These are phyloP conservation scores for Bombus superbus DNA, from an alignment of 1,140 invertebrate species.

Conservation along the genomic window DNA sequence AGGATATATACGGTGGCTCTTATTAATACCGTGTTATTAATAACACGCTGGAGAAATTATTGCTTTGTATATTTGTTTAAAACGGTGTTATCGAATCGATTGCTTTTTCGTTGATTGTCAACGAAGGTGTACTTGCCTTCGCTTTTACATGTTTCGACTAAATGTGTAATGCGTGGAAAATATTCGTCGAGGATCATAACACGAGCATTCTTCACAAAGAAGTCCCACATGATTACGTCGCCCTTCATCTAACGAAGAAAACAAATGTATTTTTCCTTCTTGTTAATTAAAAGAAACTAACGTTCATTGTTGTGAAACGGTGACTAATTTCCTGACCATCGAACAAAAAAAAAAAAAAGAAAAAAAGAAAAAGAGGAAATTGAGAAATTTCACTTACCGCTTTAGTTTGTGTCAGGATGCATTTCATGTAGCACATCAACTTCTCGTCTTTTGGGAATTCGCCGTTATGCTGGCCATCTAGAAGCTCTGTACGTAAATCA, in stretches of 20 bases:
- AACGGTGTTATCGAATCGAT: neutral
- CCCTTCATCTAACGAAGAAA: constrained; percentile 44
- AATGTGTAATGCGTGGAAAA: neutral
- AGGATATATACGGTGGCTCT: neutral
- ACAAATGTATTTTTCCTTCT: neutral
- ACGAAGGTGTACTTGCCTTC: neutral
- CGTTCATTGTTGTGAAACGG: no score
- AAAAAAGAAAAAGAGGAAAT: neutral
- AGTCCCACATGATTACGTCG: constrained; percentile 31
- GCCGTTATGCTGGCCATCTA: constrained; percentile 44
- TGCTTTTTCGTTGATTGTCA: neutral
- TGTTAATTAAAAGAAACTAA: neutral
- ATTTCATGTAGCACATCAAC: constrained; percentile 63
- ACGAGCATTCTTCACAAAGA: neutral
- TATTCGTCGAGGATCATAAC: constrained; percentile 5
- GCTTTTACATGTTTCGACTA: neutral
- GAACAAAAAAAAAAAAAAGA: no score
- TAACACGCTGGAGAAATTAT: neutral
- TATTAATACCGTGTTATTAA: neutral
- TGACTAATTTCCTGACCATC: no score
- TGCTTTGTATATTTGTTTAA: neutral
- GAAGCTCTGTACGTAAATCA: constrained; percentile 47
- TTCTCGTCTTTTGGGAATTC: constrained; percentile 57
- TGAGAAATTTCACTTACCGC: constrained; percentile 45
- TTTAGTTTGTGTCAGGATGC: constrained; percentile 62